Evolutionary conservation across 2,888 invertebrate genomes (phyloP).

Genomic region (Drosophila kokeensis): DNA sequence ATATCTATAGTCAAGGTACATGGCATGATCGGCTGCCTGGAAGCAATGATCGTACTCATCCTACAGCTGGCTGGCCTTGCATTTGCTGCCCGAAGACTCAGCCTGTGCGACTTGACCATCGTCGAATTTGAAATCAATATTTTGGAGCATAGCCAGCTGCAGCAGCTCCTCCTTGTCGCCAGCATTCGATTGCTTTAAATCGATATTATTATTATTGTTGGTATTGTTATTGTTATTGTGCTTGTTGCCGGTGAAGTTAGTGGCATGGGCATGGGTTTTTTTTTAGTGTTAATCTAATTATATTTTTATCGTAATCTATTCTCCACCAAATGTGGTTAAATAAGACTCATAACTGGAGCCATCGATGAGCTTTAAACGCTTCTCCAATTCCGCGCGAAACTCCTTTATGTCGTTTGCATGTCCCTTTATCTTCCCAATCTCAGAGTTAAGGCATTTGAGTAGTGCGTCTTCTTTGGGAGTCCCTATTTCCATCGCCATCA

Average conservation of each 20-base stretch:
- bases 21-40: slow-evolving; percentile 76
- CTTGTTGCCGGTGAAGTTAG: slow-evolving; percentile 32
- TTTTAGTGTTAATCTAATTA: too few relatives aligned
- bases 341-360: background rate
- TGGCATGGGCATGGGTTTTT: slow-evolving; percentile 50
- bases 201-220: slow-evolving; percentile 53
- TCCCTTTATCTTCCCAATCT: background rate
- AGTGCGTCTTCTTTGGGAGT: background rate
- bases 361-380: background rate
- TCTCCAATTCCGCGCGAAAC: background rate
- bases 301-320: background rate
- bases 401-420: background rate
- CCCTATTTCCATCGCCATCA: background rate
- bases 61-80: slow-evolving; percentile 40
- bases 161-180: slow-evolving; percentile 71
- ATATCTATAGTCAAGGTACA: slow-evolving; percentile 24
- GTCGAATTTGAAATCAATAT: slow-evolving; percentile 83
- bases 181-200: slow-evolving; percentile 27
- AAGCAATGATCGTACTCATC: slow-evolving; percentile 74
- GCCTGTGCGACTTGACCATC: slow-evolving; percentile 55
- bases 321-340: background rate
- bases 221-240: slow-evolving; percentile 55
- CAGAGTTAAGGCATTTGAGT: background rate
- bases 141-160: slow-evolving; percentile 81
- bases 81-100: slow-evolving; percentile 3